Evolutionary conservation across 2,888 invertebrate genomes (phyloP), one percentile per base, ranked within the genome.

Genomic region (Pseudanteris insignis): DNA sequence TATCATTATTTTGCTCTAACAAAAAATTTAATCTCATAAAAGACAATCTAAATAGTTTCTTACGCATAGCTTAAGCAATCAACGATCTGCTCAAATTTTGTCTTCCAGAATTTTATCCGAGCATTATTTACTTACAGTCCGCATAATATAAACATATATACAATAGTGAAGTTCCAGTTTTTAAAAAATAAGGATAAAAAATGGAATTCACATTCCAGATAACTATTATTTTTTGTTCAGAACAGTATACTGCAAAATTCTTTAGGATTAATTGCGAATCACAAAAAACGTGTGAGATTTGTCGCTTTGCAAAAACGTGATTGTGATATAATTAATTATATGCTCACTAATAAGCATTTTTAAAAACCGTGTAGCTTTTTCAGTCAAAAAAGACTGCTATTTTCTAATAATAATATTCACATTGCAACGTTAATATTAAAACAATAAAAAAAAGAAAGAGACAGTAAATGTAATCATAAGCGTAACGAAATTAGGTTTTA

Each of bases 311-410:
- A 18, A 8, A 28, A 47, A 26, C 36, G 10, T 57, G 14, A 46
- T 55, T 55, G 55, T 57, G 48, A 57, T 57, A 57, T 41, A 25
- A 40, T 32, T 43, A n/a, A 11, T 57, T 48, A 25, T 57, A 57
- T 57, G 55, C 55, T 48, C 47, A 57, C 48, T 57, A 48, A 40
- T 30, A 48, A 30, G 48, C 41, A 48, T 57, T 57, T 57, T 57
- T 36, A 36, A 40, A 44, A 4, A 1, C n/a, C 29, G 48, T 21
- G 40, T 46, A 50, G 38, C 40, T 44, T 50, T 57, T 44, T 43
- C 30, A 40, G 30, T 33, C 33, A 3, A 7, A 50, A 33, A 58
- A 58, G 58, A 58, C 58, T 58, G 58, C 50, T 26, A 40, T 40
- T 46, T 44, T 54, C 37, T 46, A 37, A 47, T 33, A 14, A 5